Base-by-base conservation (phyloP, 2,797 vertebrate species). In the Xiphorhynchus erythropygius region DNA sequence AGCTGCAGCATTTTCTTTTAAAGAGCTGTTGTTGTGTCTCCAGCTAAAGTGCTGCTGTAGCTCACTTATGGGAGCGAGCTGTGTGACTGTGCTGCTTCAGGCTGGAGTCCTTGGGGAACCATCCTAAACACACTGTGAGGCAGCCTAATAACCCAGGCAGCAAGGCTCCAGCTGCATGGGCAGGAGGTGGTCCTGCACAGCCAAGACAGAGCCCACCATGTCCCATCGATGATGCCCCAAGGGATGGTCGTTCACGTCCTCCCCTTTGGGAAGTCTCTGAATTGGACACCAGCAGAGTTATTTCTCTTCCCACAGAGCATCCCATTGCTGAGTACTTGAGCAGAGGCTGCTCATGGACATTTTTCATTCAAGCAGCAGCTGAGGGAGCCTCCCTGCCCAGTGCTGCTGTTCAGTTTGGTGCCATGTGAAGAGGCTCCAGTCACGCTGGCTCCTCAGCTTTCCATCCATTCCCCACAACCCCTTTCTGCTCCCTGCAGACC, bases 71-170 rank as follows among this genome's bases (percentile, higher is more conserved):
- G 69, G 46, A 53, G 39, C 67, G 64, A 78, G 35, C 16, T 9
- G 59, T n/a, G 28, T 32, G 50, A 42, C 84, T 69, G 18, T 5
- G 25, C 83, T 74, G 0, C 84, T 93, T 87, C 84, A 62, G 44
- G 56, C 80, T 73, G 49, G 55, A 67, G 68, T 70, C 89, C 89
- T 73, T 17, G 5, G 89, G 84, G 94, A 94, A 47, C 62, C 79
- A n/a, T 62, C 86, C 47, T 1, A 53, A 93, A 84, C 77, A 60
- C 3, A 2, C 82, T 57, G 22, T 9, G 24, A 93, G 75, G 55
- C 77, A 62, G 81, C 23, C 64, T 42, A 11, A 81, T 18, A 75
- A 67, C 53, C 59, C 85, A 39, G 87, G 89, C 78, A 60, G 33
- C 22, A 46, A 4, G 4, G 30, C 78, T 77, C 25, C 35, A 33